Evolutionary conservation across 2,797 vertebrate species (phyloP), one percentile per base, ranked within the genome.

Genomic region (Ambastaia sidthimunki): DNA sequence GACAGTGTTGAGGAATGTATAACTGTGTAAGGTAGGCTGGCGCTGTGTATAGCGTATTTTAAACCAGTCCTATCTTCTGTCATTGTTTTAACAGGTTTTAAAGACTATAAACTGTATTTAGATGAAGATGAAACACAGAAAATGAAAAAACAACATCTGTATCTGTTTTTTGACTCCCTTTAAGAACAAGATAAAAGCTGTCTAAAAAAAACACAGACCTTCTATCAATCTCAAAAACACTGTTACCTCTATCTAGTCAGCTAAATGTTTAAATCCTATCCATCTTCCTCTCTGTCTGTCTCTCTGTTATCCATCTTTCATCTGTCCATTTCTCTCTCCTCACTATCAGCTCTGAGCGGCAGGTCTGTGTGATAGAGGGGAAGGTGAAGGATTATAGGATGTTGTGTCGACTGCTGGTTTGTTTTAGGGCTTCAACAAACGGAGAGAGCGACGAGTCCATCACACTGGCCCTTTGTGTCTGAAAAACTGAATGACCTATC

Each of bases 291-390:
- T 75, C 34, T 34, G 4, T 34, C 31, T 34, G 4, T 34, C 31
- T 34, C 31, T 34, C 31, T 7, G 34, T 80, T 73, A 37, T 83
- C 85, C 80, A 73, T 89, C 41, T 71, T 55, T 63, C 69, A 60
- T 74, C 84, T 89, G 90, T 68, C 55, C 37, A 7, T 37, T 60
- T 77, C 59, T 65, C 34, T 89, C 87, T 91, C 83, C 82, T 65
- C 71, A 68, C 77, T 50, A 78, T 54, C 83, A 54, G 89, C 89
- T 83, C 88, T 88, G 77, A 59, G 44, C 74, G 11, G 71, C 71
- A 74, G 59, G 74, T 10, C 67, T 48, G 37, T 66, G 60, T 67
- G 62, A 69, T 48, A 23, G n/a, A 60, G 47, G n/a, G 76, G 57
- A 66, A 76, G 74, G 37, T 70, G 74, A 19, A 80, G 74, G 59